These are phyloP conservation scores for Oncorhynchus masou DNA, from an alignment of 2,113 vertebrate species.

Conservation along the genomic window DNA sequence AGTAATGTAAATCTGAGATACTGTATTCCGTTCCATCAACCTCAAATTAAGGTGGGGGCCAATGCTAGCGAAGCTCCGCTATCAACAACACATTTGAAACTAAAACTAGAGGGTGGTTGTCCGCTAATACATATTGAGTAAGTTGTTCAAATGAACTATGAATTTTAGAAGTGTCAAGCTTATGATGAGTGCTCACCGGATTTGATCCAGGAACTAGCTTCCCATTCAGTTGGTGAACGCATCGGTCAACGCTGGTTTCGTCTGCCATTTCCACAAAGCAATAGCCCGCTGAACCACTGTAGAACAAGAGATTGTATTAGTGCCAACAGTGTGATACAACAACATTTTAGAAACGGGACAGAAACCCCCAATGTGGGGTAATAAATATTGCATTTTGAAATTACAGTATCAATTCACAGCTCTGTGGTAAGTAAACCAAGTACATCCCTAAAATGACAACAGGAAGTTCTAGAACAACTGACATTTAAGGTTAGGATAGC, in stretches of 20 bases:
- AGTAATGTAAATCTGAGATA: background rate
- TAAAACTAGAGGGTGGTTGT: slow-evolving; percentile 47
- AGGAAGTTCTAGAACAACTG: background rate
- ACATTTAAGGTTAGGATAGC: background rate
- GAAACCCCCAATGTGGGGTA: no score
- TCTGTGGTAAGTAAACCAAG: no score
- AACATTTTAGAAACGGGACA: no score
- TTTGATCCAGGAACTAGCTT: slow-evolving; percentile 80
- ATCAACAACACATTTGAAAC: slow-evolving; percentile 43
- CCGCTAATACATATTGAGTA: slow-evolving; percentile 18
- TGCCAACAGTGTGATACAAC: no score
- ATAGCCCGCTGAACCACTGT: slow-evolving; percentile 76
- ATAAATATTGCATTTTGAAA: no score
- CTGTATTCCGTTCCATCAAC: slow-evolving; percentile 2
- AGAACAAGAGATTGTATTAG: slow-evolving; percentile 4
- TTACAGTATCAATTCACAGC: no score
- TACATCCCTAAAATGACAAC: background rate
- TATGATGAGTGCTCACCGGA: slow-evolving; percentile 67
- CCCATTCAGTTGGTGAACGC: slow-evolving; percentile 77
- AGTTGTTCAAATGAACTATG: background rate
- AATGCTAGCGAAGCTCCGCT: slow-evolving; percentile 52
- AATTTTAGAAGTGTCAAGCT: slow-evolving; percentile 13
- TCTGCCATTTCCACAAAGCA: slow-evolving; percentile 82
- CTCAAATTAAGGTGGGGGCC: slow-evolving; percentile 17
- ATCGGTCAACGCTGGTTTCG: slow-evolving; percentile 78